Conservation (phyloP, 2,888 invertebrate species). For the Sialis lutaria region DNA sequence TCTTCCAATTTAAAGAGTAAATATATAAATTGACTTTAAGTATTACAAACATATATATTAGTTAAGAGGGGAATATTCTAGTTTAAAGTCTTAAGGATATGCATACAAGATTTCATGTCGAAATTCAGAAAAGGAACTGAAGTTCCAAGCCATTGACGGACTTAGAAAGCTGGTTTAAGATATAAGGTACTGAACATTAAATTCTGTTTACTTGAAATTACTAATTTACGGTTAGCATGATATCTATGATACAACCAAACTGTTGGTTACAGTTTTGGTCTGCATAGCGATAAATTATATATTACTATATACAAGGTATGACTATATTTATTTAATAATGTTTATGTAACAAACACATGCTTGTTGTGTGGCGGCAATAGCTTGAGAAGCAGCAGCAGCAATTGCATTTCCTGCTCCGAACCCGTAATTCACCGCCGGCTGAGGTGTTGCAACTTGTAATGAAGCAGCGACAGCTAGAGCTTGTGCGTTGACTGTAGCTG, state of each 20-base stretch:
- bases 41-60: too few species aligned
- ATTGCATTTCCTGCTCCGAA: conserved; percentile 77
- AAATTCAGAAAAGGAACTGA: too few species aligned
- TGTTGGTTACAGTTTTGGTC: too few species aligned
- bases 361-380: conserved; percentile 89
- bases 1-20: too few species aligned
- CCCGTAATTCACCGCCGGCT: conserved; percentile 39
- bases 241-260: not conserved
- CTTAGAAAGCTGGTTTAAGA: too few species aligned
- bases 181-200: not conserved
- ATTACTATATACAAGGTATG: too few species aligned
- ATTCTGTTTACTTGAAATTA: not conserved
- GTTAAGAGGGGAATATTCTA: too few species aligned
- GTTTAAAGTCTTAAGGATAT: too few species aligned
- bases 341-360: conserved; percentile 19
- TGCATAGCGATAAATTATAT: not conserved
- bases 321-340: not conserved
- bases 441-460: conserved; percentile 15
- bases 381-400: conserved; percentile 87
- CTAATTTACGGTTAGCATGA: not conserved
- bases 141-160: too few species aligned
- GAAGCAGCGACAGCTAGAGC: conserved; percentile 7
- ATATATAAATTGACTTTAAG: too few species aligned
- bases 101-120: too few species aligned
- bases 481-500: conserved; percentile 9